Evolutionary conservation across 2,113 vertebrate genomes (phyloP).

Genomic region (Tyto alba): DNA sequence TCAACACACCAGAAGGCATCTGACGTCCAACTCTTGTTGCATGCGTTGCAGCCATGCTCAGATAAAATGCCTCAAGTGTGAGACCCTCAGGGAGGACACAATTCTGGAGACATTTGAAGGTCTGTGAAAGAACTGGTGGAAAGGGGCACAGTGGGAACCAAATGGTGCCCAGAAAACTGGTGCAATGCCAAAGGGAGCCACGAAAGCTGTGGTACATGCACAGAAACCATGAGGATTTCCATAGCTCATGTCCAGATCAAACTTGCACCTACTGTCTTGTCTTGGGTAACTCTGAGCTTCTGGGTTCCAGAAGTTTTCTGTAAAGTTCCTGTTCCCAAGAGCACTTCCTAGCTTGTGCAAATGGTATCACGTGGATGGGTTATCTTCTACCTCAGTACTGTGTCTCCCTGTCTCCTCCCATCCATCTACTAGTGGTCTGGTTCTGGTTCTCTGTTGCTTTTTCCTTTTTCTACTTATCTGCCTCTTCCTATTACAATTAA

Average conservation of each 20-base stretch:
- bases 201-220: background rate
- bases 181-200: background rate
- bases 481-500: background rate
- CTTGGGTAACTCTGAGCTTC: background rate
- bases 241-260: background rate
- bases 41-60: rapidly evolving
- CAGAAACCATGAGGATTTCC: background rate
- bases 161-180: background rate
- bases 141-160: background rate
- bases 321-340: background rate
- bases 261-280: background rate
- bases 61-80: background rate
- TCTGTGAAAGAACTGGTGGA: background rate
- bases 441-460: background rate
- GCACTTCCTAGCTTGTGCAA: background rate
- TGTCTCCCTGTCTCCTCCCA: background rate
- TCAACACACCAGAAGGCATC: background rate
- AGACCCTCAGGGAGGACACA: background rate
- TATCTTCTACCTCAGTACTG: background rate
- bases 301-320: background rate
- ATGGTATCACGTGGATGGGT: background rate
- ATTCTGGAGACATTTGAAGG: background rate
- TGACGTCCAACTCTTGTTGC: background rate
- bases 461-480: background rate
- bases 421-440: background rate